These are phyloP conservation scores for Melanotus villosus DNA, from an alignment of 2,888 invertebrate genomes.

Conservation along the genomic window DNA sequence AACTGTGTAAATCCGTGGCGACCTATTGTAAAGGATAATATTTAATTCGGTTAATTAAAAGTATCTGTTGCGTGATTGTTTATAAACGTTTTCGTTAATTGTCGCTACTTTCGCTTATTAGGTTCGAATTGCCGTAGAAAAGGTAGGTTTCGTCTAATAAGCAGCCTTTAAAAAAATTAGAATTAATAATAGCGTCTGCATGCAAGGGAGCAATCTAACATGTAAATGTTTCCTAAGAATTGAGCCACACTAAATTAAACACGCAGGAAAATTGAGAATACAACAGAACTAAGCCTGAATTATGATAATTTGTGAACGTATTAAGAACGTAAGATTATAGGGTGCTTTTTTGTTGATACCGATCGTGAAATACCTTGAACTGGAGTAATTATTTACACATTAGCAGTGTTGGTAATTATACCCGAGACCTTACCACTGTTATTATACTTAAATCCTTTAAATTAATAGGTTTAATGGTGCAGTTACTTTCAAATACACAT, in stretches of 20 bases:
- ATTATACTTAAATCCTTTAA: slow-evolving; percentile 66
- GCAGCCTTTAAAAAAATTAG: slow-evolving; percentile 43
- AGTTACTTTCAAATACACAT: slow-evolving; percentile 55
- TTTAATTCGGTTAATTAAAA: neutral
- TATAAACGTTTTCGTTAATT: slow-evolving; percentile 34
- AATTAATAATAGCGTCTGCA: slow-evolving; percentile 51
- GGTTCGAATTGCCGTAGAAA: slow-evolving; percentile 31
- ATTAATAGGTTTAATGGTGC: slow-evolving; percentile 67
- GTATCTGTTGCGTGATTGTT: slow-evolving; percentile 36
- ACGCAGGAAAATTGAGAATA: slow-evolving; percentile 51
- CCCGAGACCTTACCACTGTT: slow-evolving; percentile 63
- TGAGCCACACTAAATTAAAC: slow-evolving; percentile 53
- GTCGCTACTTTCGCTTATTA: slow-evolving; percentile 41
- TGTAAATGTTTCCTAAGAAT: slow-evolving; percentile 55
- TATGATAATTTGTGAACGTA: slow-evolving; percentile 61
- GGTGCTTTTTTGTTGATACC: slow-evolving; percentile 61
- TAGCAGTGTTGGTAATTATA: slow-evolving; percentile 67
- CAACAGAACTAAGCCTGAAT: slow-evolving; percentile 53
- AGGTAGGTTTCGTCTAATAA: slow-evolving; percentile 40
- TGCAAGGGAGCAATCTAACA: slow-evolving; percentile 60
- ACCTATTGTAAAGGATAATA: neutral
- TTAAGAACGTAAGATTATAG: slow-evolving; percentile 60
- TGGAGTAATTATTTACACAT: slow-evolving; percentile 69
- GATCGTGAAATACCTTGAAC: slow-evolving; percentile 65
- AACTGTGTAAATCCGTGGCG: neutral